Conservation (phyloP, 2,888 invertebrate species). For the Hypercompe scribonia region DNA sequence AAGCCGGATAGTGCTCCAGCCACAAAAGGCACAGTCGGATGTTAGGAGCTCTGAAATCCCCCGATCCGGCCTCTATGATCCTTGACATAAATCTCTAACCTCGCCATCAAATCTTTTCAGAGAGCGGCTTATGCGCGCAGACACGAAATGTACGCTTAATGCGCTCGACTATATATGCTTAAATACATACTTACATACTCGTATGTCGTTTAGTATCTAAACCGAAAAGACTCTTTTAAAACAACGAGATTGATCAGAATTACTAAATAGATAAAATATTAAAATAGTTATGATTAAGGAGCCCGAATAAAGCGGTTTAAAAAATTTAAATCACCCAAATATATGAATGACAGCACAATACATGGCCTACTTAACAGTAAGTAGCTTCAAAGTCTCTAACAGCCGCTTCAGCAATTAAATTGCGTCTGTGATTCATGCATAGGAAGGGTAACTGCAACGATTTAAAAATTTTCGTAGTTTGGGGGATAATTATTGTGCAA, state of each 20-base stretch:
- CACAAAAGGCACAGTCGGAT: constrained; percentile 85
- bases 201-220: constrained; percentile 1
- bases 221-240: neutral
- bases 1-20: constrained; percentile 83
- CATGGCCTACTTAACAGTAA: neutral
- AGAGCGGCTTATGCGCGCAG: constrained; percentile 80
- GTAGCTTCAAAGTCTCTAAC: no score
- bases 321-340: neutral
- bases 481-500: neutral
- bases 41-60: constrained; percentile 83
- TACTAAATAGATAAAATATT: neutral
- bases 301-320: neutral
- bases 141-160: constrained; percentile 80
- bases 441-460: neutral
- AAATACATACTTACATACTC: constrained; percentile 53
- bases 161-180: constrained; percentile 64
- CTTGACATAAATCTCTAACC: constrained; percentile 87
- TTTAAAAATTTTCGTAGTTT: neutral
- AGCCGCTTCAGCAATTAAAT: no score
- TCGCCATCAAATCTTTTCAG: constrained; percentile 86
- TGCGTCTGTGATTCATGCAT: neutral
- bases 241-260: neutral
- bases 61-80: constrained; percentile 84
- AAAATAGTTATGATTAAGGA: neutral
- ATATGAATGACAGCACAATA: neutral